phyloP scores from a whole-genome alignment of 2,797 vertebrate genomes.

The Lagorchestes hirsutus region DNA sequence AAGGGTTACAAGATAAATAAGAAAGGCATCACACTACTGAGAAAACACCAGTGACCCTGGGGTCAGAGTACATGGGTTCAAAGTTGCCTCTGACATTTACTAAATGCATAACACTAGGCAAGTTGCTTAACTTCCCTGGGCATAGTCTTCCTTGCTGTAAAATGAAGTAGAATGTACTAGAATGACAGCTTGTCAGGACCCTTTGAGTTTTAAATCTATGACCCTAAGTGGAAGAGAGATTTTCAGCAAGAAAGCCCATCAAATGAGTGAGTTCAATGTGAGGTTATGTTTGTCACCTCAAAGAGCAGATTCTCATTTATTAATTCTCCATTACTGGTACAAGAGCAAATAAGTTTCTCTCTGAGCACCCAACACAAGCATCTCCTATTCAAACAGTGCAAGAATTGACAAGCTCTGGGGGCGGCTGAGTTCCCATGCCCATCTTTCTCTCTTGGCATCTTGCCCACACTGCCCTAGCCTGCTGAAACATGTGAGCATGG shows the following conservation, averaged over 20 bases:
- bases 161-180: neutral
- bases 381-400: conserved; percentile 12
- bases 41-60: neutral
- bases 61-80: neutral
- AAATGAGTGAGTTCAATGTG: conserved; percentile 59
- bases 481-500: neutral
- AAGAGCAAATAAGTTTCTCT: conserved; percentile 72
- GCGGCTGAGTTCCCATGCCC: neutral
- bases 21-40: neutral
- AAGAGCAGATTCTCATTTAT: conserved; percentile 60
- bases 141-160: neutral
- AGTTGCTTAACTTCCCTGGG: neutral
- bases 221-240: conserved; percentile 34
- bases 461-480: neutral
- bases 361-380: neutral
- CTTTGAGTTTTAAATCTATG: neutral
- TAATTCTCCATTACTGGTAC: conserved; percentile 53
- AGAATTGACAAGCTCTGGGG: conserved; percentile 15
- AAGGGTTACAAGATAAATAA: neutral
- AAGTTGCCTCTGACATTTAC: neutral
- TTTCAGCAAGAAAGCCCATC: conserved; percentile 51
- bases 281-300: conserved; percentile 63
- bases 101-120: neutral
- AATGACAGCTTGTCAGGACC: neutral
- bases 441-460: conserved; percentile 20